phyloP scores from a whole-genome alignment of 2,113 vertebrate genomes.

The Pionites leucogaster region DNA sequence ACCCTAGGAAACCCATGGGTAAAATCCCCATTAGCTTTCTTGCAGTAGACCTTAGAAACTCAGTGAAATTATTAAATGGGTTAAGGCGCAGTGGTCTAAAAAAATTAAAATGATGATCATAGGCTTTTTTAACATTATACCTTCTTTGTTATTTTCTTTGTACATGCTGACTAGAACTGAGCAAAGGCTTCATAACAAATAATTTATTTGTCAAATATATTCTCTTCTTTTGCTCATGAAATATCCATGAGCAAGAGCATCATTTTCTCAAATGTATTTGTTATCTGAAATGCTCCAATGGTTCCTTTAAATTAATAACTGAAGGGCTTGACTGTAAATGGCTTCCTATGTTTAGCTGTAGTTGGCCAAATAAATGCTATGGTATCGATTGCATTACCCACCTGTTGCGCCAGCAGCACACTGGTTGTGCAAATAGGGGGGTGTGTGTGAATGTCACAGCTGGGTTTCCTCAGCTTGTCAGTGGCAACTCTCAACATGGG shows the following conservation, averaged over 20 bases:
- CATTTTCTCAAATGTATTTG: neutral
- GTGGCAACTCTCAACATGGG: neutral
- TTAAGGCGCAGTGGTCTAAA: neutral
- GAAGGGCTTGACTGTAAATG: constrained; percentile 3
- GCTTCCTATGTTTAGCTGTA: neutral
- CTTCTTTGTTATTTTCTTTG: constrained; percentile 16
- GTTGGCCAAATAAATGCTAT: neutral
- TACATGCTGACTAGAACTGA: constrained; percentile 15
- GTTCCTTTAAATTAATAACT: constrained; percentile 16
- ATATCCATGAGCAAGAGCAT: neutral
- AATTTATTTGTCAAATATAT: constrained; percentile 50
- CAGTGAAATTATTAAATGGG: neutral
- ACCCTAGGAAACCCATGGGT: neutral
- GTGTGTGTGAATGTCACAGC: neutral
- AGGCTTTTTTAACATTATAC: constrained; percentile 7
- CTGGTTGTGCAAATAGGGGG: neutral
- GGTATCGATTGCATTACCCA: neutral
- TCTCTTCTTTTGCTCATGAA: neutral
- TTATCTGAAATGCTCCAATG: neutral
- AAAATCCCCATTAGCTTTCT: neutral
- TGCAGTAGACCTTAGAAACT: neutral
- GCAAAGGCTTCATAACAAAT: constrained; percentile 59
- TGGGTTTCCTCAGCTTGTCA: neutral
- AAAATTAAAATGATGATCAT: neutral
- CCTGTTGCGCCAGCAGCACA: constrained; percentile 27